Conservation (phyloP, 1,140 invertebrate genomes). For the Nebria ingens region DNA sequence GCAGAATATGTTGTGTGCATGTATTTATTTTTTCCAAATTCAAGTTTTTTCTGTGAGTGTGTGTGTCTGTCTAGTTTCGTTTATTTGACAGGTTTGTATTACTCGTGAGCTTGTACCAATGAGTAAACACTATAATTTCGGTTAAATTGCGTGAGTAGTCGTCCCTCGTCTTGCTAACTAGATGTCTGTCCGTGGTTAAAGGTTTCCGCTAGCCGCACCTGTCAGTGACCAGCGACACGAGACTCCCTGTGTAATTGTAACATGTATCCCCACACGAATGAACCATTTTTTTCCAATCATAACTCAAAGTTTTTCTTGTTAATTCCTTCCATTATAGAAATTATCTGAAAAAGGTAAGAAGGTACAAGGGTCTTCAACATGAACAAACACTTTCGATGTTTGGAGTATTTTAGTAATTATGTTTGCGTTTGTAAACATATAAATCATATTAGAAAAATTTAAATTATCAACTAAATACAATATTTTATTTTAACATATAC, state of each 20-base stretch:
- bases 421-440: too few relatives aligned
- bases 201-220: neutral
- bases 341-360: too few relatives aligned
- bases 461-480: too few relatives aligned
- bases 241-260: neutral
- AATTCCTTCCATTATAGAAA: too few relatives aligned
- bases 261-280: neutral
- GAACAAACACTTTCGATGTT: too few relatives aligned
- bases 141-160: neutral
- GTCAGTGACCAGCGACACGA: neutral
- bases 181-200: neutral
- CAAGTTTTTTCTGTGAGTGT: too few relatives aligned
- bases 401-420: too few relatives aligned
- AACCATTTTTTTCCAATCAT: neutral
- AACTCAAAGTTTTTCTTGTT: neutral
- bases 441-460: too few relatives aligned
- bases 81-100: neutral
- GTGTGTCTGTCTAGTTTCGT: neutral
- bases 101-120: neutral
- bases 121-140: neutral
- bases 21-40: neutral
- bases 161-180: neutral
- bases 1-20: neutral
- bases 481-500: too few relatives aligned
- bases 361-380: too few relatives aligned